Conservation (phyloP, 2,113 vertebrate genomes). For the Lagenorhynchus albirostris region DNA sequence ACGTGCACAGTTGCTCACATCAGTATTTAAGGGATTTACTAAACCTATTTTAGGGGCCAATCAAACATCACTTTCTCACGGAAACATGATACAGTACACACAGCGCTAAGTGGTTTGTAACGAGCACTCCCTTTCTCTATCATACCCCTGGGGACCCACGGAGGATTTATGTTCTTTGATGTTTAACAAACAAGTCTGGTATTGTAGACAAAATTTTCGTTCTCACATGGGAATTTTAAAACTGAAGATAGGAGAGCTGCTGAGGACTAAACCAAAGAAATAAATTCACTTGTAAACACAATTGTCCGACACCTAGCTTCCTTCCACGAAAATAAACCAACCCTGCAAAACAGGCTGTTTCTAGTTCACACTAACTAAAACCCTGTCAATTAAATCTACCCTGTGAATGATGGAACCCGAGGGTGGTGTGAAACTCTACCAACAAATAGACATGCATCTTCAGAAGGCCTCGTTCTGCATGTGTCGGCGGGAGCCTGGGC, state of each 20-base stretch:
- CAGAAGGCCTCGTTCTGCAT: not conserved
- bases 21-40: conserved; percentile 76
- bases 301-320: conserved; percentile 33
- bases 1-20: conserved; percentile 47
- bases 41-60: conserved; percentile 75
- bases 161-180: conserved; percentile 79
- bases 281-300: conserved; percentile 52
- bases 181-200: conserved; percentile 76
- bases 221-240: conserved; percentile 67
- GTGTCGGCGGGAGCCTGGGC: conserved; percentile 52
- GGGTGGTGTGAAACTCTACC: not conserved
- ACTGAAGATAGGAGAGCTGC: not conserved
- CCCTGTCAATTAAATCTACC: conserved; percentile 51
- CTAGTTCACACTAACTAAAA: conserved; percentile 12
- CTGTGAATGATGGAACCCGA: conserved; percentile 41
- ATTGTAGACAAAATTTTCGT: conserved; percentile 71
- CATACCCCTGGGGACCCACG: conserved; percentile 59
- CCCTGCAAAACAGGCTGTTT: conserved; percentile 38
- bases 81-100: conserved; percentile 72
- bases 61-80: conserved; percentile 73
- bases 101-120: conserved; percentile 71
- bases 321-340: conserved; percentile 63
- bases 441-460: conserved; percentile 31
- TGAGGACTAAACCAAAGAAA: conserved; percentile 33
- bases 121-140: conserved; percentile 65